Base-by-base conservation (phyloP, 2,888 invertebrate species). In the Lepidochrysops patricia region DNA sequence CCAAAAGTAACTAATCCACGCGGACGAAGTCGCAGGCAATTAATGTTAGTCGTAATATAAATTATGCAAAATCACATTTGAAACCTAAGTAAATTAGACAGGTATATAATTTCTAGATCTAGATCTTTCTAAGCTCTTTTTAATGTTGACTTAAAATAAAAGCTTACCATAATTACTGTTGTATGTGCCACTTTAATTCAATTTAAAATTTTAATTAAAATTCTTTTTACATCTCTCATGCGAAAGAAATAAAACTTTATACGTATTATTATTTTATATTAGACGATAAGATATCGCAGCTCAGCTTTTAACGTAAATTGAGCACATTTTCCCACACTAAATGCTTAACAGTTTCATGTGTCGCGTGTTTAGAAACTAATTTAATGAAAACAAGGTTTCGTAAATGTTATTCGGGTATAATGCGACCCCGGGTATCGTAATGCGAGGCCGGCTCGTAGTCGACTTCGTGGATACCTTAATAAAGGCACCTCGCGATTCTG, bases 371-470 rank as follows among this genome's bases (percentile, higher is more conserved):
- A 75, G 72, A 72, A 79, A 80, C 82, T 84, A 84, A 85, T 86
- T 86, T 84, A 84, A 86, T 84, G 82, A 84, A 83, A 85, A 83
- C 83, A 84, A 75, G 80, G 76, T 77, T 79, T 80, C 79, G 76
- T 80, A 80, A 79, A 80, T 78, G 79, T 79, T 84, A 82, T 84
- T 84, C 79, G 81, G 80, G 80, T 78, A 80, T 79, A 79, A 75
- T 76, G 76, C 71, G 43, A 43, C 15, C 23, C 43, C 43, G 9
- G 34, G 19, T 43, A 43, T 43, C 43, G 43, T 43, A 43, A 43
- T 43, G 23, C 23, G 13, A 23, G 43, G 43, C 19, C 23, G 43
- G 19, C 43, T 43, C 43, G 43, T 19, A 1, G 23, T 13, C 13
- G 35, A 35, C 35, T 9, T 13, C 7, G 43, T 43, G 19, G 19